phyloP scores from a whole-genome alignment of 2,888 invertebrate genomes.

The Corythucha ciliata region DNA sequence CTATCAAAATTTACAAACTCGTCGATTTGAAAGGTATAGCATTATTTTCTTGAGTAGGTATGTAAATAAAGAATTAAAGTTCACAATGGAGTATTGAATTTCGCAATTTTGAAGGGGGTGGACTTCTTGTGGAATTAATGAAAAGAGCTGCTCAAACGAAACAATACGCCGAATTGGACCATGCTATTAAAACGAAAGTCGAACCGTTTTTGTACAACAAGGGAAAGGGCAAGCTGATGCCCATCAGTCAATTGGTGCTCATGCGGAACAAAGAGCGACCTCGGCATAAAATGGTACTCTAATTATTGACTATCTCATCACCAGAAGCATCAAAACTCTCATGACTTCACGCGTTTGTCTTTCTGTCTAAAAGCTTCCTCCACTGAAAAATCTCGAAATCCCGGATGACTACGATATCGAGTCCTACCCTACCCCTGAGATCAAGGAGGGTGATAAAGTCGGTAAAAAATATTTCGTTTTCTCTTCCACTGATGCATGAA shows the following conservation, averaged over 20 bases:
- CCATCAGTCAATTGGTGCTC: conserved; percentile 78
- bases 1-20: conserved; percentile 75
- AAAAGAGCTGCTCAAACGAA: conserved; percentile 82
- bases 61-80: no score
- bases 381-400: conserved; percentile 68
- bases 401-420: conserved; percentile 74
- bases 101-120: conserved; percentile 56
- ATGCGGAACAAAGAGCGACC: conserved; percentile 77
- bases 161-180: conserved; percentile 84
- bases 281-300: conserved; percentile 60
- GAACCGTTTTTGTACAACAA: conserved; percentile 88
- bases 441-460: conserved; percentile 44
- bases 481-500: no score
- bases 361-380: conserved; percentile 51
- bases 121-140: conserved; percentile 87
- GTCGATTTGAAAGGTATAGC: conserved; percentile 85
- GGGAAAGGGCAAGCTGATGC: conserved; percentile 83
- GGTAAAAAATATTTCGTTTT: conserved; percentile 37
- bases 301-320: no score
- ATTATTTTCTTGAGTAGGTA: conserved; percentile 22
- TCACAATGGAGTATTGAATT: background rate
- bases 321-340: no score
- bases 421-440: conserved; percentile 41
- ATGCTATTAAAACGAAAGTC: conserved; percentile 82
- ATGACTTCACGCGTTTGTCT: no score